Base-by-base conservation (phyloP, 2,113 vertebrate genomes). In the Antigone vipio region DNA sequence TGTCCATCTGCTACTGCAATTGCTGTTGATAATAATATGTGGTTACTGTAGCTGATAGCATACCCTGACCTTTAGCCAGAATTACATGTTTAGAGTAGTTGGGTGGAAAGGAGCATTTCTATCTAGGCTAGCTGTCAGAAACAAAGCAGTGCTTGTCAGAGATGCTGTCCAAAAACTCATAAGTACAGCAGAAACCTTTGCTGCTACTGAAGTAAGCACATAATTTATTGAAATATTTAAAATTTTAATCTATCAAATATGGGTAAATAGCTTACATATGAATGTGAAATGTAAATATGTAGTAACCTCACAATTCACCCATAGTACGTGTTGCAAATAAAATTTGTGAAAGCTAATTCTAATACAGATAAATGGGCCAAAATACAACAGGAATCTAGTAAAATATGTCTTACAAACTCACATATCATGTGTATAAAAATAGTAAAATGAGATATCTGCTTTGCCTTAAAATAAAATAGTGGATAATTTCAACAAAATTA, bases 131-230 rank as follows among this genome's bases (percentile, higher is more conserved):
- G 58, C 78, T 95, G 94, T 85, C 40, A 42, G 40, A 42, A 42
- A 12, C 40, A 42, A 42, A 12, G 94, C 53, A 84, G 67, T 52
- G 38, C 81, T 96, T 73, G 95, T 78, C 42, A 69, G 87, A 86
- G 44, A 96, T 50, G 85, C 86, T 53, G 84, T 84, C 47, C 83
- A 89, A 40, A 91, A 79, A 47, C 72, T 94, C 47, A 95, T 95
- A 45, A 79, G 77, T 45, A 73, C 78, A 30, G 89, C 93, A 67
- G 88, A 96, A 82, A 94, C 49, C 87, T 92, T 76, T 53, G 64
- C 82, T 49, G 95, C 89, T 88, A 87, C 84, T 80, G 85, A 87
- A 93, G 89, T 93, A 88, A 88, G 75, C 74, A 18, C n/a, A 77
- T 63, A 8, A 38, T 53, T 86, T 67, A 73, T 38, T 63, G 27